Evolutionary conservation across 1,140 invertebrate species (phyloP).

Genomic region (Alviniconcha marisindica): DNA sequence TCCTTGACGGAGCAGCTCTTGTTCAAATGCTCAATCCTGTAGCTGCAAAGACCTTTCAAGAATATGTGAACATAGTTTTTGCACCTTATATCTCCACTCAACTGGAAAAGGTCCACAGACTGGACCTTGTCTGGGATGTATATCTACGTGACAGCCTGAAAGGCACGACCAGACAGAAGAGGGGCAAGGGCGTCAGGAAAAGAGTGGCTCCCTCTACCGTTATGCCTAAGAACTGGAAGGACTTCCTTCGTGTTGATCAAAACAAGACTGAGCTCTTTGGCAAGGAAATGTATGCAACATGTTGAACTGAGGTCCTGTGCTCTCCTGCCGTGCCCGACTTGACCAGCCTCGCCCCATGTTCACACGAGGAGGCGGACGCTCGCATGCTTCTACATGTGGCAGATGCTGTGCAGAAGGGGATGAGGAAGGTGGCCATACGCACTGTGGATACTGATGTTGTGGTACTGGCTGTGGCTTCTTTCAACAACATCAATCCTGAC

Average conservation of each 20-base stretch:
- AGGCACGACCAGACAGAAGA: neutral
- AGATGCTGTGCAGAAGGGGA: no score
- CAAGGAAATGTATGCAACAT: no score
- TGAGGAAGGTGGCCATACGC: no score
- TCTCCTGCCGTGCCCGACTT: no score
- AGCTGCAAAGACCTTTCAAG: neutral
- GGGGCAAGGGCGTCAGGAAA: neutral
- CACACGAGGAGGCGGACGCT: no score
- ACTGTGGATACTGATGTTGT: no score
- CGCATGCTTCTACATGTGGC: no score
- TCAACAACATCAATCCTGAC: no score
- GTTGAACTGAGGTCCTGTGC: no score
- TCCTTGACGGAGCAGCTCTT: constrained; percentile 5
- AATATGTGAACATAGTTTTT: neutral
- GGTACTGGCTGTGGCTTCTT: no score
- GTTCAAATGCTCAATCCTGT: neutral
- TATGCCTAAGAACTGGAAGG: neutral
- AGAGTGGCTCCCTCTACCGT: neutral
- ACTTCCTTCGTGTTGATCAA: neutral
- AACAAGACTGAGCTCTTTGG: constrained; percentile 20
- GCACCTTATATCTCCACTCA: neutral
- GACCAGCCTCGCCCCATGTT: no score
- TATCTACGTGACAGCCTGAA: constrained; percentile 3
- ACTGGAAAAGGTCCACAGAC: constrained; percentile 30
- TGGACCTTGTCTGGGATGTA: constrained; percentile 4